Evolutionary conservation across 2,888 invertebrate species (phyloP), one percentile per base, ranked within the genome.

Genomic region (Andrena haemorrhoa): DNA sequence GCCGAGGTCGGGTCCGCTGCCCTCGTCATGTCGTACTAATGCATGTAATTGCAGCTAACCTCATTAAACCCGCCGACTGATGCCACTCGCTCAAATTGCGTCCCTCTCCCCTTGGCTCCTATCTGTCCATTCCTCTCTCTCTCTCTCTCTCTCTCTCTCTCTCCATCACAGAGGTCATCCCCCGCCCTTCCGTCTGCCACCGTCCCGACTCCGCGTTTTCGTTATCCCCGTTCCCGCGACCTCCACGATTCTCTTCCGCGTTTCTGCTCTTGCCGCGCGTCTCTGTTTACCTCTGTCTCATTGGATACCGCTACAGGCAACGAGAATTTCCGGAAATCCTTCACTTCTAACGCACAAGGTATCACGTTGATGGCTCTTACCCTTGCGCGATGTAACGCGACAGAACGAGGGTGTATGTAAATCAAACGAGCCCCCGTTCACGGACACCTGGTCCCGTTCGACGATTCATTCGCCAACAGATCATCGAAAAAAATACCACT

Each of bases 11-110:
- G 85, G 84, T 86, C 86, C 88, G 86, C 87, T 86, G 86, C 90
- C 89, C 89, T 91, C 90, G 88, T 86, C 89, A 85, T 89, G 88
- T 90, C 89, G 91, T 90, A 90, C 91, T 92, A 93, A 93, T 92
- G 92, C 92, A 93, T 92, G 91, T 93, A 93, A 93, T 93, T 93
- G 92, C 91, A 92, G 90, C 91, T 93, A 93, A 93, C 92, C 89
- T 92, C 91, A 92, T 93, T 93, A 93, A 92, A 92, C 90, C 88
- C 89, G 89, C 86, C 92, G 92, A 90, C 92, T 91, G 92, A 92
- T 92, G 90, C 89, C 88, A 91, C 91, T 91, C 91, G 89, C 90
- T 91, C 90, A 90, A 92, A 90, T 92, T 91, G 86, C 90, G 85
- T 87, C 86, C 83, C 83, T 66, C 70, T 60, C 35, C 70, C 41